Evolutionary conservation across 2,113 vertebrate species (phyloP), one percentile per base, ranked within the genome.

Genomic region (Tragelaphus strepsiceros): DNA sequence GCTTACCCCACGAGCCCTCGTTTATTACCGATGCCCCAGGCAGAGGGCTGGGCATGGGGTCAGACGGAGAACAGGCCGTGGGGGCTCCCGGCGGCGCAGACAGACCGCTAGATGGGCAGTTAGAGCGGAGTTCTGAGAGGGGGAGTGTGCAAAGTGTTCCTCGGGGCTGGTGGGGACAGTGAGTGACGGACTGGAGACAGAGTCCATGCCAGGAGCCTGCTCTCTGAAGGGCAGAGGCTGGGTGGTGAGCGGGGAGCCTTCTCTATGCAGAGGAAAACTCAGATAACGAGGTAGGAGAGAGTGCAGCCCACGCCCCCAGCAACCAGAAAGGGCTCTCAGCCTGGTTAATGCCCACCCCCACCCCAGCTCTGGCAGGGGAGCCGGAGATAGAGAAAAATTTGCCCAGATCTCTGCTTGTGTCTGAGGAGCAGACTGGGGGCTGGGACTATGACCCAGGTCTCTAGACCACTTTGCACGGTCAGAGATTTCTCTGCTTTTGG

Each of bases 281-380:
- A 61, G 53, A 85, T 21, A 24, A 19, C 19, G 19, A 35, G 53
- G 21, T 35, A 9, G 81, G 32, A 35, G 43, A 32, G 11, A 7
- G 2, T 3, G 10, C 26, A 62, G 46, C 21, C 16, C 35, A 24
- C 0, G 5, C 5, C 53, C 11, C 0, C 30, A 39, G 49, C 32
- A 59, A 1, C 46, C 39, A 16, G 53, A 26, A 51, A 15, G 49
- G 35, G 11, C 1, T 2, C 46, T 82, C 35, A 6, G 62, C 7
- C 28, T 19, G 4, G 46, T 46, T 61, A n/a, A 61, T 10, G 26
- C 43, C 13, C 13, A 35, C 2, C 7, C 21, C 10, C 1, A 13
- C 4, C n/a, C 51, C 21, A 28, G 13, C 32, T 61, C 51, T 35
- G 95, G 51, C 14, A 62, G 12, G 56, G 17, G 10, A 86, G 24